Conservation (phyloP, 1,140 invertebrate genomes). For the Telenomus remus region DNA sequence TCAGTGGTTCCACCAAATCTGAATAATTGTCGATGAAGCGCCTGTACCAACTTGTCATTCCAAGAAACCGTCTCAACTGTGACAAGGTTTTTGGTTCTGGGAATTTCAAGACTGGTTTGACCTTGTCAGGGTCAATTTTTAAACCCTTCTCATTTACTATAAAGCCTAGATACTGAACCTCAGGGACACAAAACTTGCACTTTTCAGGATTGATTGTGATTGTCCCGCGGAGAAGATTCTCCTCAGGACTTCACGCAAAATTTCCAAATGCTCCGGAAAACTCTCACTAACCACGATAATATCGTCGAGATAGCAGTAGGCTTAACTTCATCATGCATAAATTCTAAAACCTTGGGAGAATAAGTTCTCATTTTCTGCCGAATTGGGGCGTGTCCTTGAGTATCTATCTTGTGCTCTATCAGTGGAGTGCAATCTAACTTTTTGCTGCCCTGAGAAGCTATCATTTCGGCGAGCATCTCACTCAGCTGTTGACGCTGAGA, state of each 20-base stretch:
- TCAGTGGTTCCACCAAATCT: conserved; percentile 58
- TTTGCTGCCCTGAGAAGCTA: too few relatives aligned
- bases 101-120: conserved; percentile 58
- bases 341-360: background rate
- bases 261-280: conserved; percentile 63
- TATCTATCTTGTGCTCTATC: background rate
- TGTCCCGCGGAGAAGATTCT: conserved; percentile 16
- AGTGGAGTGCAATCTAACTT: background rate
- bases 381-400: background rate
- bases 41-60: conserved; percentile 63
- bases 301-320: conserved; percentile 63
- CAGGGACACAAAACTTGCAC: conserved; percentile 40
- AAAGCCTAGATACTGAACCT: conserved; percentile 60
- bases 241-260: conserved; percentile 17
- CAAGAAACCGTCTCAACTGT: conserved; percentile 65
- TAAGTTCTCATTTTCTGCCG: background rate
- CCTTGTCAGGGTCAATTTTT: conserved; percentile 59
- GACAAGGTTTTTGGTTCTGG: conserved; percentile 57
- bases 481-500: too few relatives aligned
- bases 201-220: conserved; percentile 57
- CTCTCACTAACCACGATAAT: conserved; percentile 60
- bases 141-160: conserved; percentile 40
- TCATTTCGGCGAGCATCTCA: too few relatives aligned
- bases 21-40: conserved; percentile 65
- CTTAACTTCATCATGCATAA: conserved; percentile 3